Percentiles rank a stretch among this genome's conserved stretches.
Evolutionary conservation across 2,113 vertebrate species (phyloP).

Genomic region (Burhinus oedicnemus): DNA sequence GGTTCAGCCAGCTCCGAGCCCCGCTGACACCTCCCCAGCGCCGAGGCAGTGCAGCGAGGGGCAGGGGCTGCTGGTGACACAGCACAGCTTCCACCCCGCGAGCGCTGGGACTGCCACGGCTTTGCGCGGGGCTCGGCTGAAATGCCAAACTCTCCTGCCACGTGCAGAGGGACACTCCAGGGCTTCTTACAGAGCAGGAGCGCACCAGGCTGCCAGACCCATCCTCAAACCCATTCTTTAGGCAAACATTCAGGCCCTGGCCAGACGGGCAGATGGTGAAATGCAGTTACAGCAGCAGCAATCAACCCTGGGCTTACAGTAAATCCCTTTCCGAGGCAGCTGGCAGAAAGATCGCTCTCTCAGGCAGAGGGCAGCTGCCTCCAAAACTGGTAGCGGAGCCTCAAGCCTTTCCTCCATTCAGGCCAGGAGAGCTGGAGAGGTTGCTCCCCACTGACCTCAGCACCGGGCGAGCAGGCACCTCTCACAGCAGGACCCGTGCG

Average conservation of each 20-base stretch:
- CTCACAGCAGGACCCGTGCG: not conserved
- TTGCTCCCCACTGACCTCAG: fast-evolving
- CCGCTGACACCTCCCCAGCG: fast-evolving
- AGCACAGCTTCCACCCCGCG: fast-evolving
- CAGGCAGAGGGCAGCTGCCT: not conserved
- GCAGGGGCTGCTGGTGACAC: not conserved
- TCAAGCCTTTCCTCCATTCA: fast-evolving
- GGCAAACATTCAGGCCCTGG: not conserved
- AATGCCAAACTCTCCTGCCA: too few relatives aligned
- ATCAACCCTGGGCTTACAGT: fast-evolving
- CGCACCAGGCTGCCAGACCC: not conserved
- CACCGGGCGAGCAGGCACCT: not conserved
- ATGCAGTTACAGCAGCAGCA: fast-evolving
- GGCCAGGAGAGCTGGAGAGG: not conserved
- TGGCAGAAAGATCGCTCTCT: not conserved
- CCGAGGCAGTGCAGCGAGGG: fast-evolving
- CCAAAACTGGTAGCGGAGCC: not conserved
- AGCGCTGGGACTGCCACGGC: not conserved
- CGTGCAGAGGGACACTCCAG: fast-evolving
- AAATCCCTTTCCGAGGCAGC: not conserved
- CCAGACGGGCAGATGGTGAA: fast-evolving
- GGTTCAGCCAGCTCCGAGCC: not conserved
- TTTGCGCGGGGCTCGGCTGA: not conserved
- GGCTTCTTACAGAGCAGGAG: too few relatives aligned
- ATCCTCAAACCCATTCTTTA: fast-evolving